Conservation (phyloP, 1,140 invertebrate genomes). For the Drosophila sproati region DNA sequence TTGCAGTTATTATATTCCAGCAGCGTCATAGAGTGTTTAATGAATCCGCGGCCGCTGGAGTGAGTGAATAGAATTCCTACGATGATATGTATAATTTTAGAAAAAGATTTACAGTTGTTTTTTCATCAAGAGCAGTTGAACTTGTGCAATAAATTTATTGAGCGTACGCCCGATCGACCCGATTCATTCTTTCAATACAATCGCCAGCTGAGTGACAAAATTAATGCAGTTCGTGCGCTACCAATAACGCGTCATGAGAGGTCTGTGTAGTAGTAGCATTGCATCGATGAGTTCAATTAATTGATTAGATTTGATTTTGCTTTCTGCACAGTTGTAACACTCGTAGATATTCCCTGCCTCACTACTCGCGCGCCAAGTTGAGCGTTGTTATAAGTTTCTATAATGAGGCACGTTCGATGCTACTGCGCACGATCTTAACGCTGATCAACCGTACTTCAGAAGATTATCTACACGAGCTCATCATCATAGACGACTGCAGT, state of each 20-base stretch:
- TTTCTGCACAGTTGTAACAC: slow-evolving; percentile 38
- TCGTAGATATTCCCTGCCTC: slow-evolving; percentile 23
- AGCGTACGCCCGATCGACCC: slow-evolving; percentile 12
- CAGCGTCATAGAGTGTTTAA: background rate
- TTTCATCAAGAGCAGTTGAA: background rate
- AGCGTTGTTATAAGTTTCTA: slow-evolving; percentile 93
- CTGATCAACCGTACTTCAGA: slow-evolving; percentile 92
- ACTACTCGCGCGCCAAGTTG: slow-evolving; percentile 82
- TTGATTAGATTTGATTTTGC: background rate
- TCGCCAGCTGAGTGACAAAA: slow-evolving; percentile 43
- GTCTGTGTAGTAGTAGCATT: slow-evolving; percentile 7
- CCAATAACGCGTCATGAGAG: slow-evolving; percentile 53
- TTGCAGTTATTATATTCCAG: slow-evolving; percentile 10
- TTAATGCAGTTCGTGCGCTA: slow-evolving; percentile 48
- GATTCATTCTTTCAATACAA: slow-evolving; percentile 57
- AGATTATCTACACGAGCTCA: slow-evolving; percentile 93
- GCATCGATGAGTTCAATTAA: background rate
- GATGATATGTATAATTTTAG: too few species aligned
- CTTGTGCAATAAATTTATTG: slow-evolving; percentile 32
- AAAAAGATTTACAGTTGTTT: background rate
- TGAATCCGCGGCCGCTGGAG: background rate
- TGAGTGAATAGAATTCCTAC: slow-evolving; percentile 14
- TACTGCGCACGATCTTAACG: slow-evolving; percentile 89
- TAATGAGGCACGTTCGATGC: slow-evolving; percentile 93
- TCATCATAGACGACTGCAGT: slow-evolving; percentile 96